Evolutionary conservation across 2,888 invertebrate species (phyloP).

Genomic region (Diplolepis rosae): DNA sequence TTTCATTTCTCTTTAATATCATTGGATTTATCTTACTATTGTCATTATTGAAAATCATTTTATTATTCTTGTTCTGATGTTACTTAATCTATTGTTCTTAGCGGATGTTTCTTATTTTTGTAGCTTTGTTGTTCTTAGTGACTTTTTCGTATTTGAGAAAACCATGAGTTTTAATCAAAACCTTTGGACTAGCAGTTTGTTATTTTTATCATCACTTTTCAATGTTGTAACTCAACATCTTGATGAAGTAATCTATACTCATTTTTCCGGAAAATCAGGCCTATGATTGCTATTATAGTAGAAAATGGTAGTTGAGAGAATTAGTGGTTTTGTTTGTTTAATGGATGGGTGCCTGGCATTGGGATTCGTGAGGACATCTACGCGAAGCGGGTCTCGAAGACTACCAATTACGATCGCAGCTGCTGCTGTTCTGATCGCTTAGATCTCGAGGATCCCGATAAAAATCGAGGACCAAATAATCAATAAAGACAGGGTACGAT

Average conservation of each 20-base stretch:
- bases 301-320: conserved; percentile 20
- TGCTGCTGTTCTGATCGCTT: conserved; percentile 47
- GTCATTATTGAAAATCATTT: no score
- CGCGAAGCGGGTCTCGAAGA: conserved; percentile 62
- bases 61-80: no score
- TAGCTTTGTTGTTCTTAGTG: no score
- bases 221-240: conserved; percentile 13
- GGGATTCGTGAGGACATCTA: conserved; percentile 60
- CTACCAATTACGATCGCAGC: conserved; percentile 67
- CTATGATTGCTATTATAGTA: conserved; percentile 28
- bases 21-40: no score
- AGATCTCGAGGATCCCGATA: conserved; percentile 49
- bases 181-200: no score
- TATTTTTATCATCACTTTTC: background rate
- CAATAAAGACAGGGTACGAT: conserved; percentile 28
- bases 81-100: no score
- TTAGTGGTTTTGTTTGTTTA: conserved; percentile 17
- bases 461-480: conserved; percentile 36
- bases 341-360: conserved; percentile 15
- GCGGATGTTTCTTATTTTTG: no score
- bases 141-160: no score
- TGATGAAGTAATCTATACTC: conserved; percentile 32
- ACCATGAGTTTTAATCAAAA: no score
- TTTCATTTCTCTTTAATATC: no score
- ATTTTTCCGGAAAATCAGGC: conserved; percentile 36